Conservation (phyloP, 2,888 invertebrate species). For the Ellobium chinense region DNA sequence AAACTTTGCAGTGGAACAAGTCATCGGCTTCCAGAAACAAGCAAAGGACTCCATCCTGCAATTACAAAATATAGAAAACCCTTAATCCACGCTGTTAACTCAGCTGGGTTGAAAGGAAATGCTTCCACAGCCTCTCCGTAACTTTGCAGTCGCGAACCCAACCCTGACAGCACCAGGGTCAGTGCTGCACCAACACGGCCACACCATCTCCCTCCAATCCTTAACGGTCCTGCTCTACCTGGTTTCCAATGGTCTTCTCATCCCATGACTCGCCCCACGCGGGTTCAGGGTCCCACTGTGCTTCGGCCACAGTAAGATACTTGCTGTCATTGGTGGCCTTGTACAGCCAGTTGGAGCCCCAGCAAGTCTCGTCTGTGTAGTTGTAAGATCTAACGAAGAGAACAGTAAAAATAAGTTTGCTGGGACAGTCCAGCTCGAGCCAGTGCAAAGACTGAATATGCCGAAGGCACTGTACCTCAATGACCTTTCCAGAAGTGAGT, state of each 20-base stretch:
- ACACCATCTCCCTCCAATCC: background rate
- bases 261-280: constrained; percentile 69
- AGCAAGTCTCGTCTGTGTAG: constrained; percentile 65
- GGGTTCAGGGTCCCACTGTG: constrained; percentile 51
- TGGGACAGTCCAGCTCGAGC: too few species aligned
- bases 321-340: constrained; percentile 63
- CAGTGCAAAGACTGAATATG: too few species aligned
- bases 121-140: too few species aligned
- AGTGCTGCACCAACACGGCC: background rate
- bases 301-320: constrained; percentile 60
- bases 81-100: too few species aligned
- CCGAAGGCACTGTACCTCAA: background rate
- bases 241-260: constrained; percentile 53
- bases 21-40: too few species aligned
- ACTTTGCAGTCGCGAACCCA: too few species aligned
- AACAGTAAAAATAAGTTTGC: background rate
- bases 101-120: too few species aligned
- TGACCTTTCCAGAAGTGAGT: too few species aligned
- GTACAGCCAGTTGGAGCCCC: constrained; percentile 69
- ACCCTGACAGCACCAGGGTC: too few species aligned
- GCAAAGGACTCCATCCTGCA: too few species aligned
- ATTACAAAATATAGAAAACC: too few species aligned
- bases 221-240: constrained; percentile 5
- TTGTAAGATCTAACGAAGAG: constrained; percentile 50
- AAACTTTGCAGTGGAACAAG: too few species aligned